Percentiles rank a stretch among this genome's conserved stretches.
These are phyloP conservation scores for Barnardius zonarius DNA, from an alignment of 2,113 vertebrate species.

Conservation along the genomic window DNA sequence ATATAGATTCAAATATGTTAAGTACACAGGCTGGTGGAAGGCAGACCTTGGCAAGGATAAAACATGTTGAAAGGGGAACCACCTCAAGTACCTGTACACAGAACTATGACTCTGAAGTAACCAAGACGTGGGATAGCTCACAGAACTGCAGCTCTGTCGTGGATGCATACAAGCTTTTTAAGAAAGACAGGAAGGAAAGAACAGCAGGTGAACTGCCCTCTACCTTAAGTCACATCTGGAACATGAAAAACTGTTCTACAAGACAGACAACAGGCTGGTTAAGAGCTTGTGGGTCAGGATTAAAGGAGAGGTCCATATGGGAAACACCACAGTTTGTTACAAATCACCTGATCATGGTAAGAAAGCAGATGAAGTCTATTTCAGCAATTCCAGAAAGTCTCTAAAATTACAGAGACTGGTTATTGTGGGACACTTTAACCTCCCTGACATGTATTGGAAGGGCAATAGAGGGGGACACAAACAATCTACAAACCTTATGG, in stretches of 20 bases:
- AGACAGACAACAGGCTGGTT: not conserved
- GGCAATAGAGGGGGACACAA: not conserved
- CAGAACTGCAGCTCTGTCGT: accelerated
- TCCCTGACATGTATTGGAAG: not conserved
- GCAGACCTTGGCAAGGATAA: not conserved
- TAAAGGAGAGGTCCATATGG: not conserved
- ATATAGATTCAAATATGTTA: not conserved
- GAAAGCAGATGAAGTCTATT: not conserved
- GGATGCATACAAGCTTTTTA: not conserved
- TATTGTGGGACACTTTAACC: not conserved
- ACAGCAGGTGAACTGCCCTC: not conserved
- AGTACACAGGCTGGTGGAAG: not conserved
- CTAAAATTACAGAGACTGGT: not conserved
- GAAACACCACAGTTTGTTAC: not conserved
- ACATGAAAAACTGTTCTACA: not conserved
- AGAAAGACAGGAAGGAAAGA: not conserved
- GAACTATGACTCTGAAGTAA: not conserved
- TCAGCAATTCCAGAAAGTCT: not conserved
- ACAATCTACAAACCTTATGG: not conserved
- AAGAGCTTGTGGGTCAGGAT: not conserved
- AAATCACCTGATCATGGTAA: accelerated
- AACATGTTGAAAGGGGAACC: not conserved
- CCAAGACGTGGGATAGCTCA: not conserved
- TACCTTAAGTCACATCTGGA: not conserved
- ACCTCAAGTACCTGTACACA: not conserved